Base-by-base conservation (phyloP, 2,888 invertebrate species). In the Rapana venosa region DNA sequence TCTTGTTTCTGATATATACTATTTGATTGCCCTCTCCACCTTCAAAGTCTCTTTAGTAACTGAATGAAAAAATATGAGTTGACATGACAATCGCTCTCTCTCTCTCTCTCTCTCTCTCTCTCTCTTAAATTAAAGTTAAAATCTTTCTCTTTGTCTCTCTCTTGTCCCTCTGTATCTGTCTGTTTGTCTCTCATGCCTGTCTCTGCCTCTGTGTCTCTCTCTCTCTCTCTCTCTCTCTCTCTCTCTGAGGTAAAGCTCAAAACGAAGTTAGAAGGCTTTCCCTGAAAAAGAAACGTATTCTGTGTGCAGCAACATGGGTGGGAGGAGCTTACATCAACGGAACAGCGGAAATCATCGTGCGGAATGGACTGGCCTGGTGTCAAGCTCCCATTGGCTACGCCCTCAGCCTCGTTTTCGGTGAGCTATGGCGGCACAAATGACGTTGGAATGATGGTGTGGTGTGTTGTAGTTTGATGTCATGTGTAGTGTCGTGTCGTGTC, bases 311-410 rank as follows among this genome's bases (percentile, higher is more conserved):
- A 87, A 99, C 99, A 30, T 99, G 99, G 99, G 99, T 99, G 88
- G 99, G 99, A 92, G 99, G 99, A 84, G 99, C 99, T 88, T 99
- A 99, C 97, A 99, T 99, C 96, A 99, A 99, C 96, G 99, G 99
- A 92, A 99, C 99, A 32, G 99, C 99, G 56, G 99, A 99, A 97
- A 98, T 98, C 86, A 98, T 99, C 94, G 99, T 98, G 97, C 98
- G 98, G 77, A 97, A 97, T 91, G 96, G 96, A 0, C 97, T 99
- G 95, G 97, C 99, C 83, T 99, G 99, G 98, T 99, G 99, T 96
- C 99, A 99, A 97, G 99, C 99, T 89, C 99, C 99, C n/a, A 98
- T 99, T 96, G 99, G 99, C 90, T 99, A 99, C 96, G 98, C 99
- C 13, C 97, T 99, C 91, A 99, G 99, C 93, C 97, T 99, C 88